Percentiles rank a stretch among this genome's conserved stretches.
phyloP scores from a whole-genome alignment of 2,797 vertebrate genomes.

The Nannoperca australis region DNA sequence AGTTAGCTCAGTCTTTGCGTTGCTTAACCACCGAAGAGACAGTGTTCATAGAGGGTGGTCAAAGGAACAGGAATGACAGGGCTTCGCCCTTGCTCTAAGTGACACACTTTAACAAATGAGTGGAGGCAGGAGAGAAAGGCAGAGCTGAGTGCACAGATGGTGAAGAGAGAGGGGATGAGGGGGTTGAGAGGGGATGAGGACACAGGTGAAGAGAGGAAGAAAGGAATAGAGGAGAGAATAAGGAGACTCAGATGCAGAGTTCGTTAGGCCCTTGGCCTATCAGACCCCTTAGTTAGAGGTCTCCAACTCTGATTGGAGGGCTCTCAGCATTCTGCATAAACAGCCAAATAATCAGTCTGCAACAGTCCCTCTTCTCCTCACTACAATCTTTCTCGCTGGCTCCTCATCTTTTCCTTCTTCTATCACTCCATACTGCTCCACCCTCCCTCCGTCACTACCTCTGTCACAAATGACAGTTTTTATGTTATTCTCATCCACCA shows the following conservation, averaged over 20 bases:
- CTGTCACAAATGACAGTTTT: conserved; percentile 74
- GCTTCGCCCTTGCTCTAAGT: conserved; percentile 73
- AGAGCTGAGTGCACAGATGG: conserved; percentile 60
- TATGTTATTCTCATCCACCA: conserved; percentile 66
- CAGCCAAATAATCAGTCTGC: conserved; percentile 81
- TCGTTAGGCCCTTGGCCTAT: conserved; percentile 71
- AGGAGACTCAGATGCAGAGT: conserved; percentile 69
- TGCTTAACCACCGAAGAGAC: not conserved
- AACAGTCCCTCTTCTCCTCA: conserved; percentile 55
- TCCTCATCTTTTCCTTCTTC: conserved; percentile 55
- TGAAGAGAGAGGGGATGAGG: conserved; percentile 59
- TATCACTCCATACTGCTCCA: conserved; percentile 24
- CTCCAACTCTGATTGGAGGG: conserved; percentile 82
- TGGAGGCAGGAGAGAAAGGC: conserved; percentile 51
- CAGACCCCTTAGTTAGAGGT: conserved; percentile 74
- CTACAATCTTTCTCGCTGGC: conserved; percentile 55
- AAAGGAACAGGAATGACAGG: conserved; percentile 36
- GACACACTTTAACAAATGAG: conserved; percentile 72
- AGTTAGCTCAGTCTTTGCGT: conserved; percentile 12
- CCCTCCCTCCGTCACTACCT: conserved; percentile 53
- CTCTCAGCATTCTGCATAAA: conserved; percentile 79
- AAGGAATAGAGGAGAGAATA: conserved; percentile 58
- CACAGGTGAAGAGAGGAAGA: conserved; percentile 68
- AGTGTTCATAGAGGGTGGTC: conserved; percentile 19
- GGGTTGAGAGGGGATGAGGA: conserved; percentile 60